A percentile compares a stretch with the other conserved stretches of the same genome.
These are phyloP conservation scores for Dunckerocampus dactyliophorus DNA, from an alignment of 2,113 vertebrate genomes.

Conservation along the genomic window DNA sequence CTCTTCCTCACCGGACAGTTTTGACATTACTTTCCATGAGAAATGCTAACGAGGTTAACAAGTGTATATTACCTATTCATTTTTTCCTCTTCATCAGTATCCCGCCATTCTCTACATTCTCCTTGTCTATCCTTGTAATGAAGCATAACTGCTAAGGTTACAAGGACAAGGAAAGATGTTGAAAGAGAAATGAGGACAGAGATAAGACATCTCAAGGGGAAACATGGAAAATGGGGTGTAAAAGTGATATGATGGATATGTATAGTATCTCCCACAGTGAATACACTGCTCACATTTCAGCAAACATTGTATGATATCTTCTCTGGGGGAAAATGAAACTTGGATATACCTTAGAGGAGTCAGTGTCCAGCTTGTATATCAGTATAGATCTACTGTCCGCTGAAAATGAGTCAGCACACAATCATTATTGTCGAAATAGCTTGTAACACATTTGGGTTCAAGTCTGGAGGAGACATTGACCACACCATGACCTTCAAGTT, in stretches of 20 bases:
- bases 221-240: neutral
- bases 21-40: constrained; percentile 34
- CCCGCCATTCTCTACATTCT: constrained; percentile 18
- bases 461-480: too few species aligned
- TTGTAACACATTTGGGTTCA: too few species aligned
- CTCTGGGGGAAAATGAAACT: too few species aligned
- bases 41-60: constrained; percentile 45
- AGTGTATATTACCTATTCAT: constrained; percentile 7
- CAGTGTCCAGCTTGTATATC: too few species aligned
- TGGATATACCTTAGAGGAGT: too few species aligned
- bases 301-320: too few species aligned
- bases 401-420: too few species aligned
- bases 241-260: neutral
- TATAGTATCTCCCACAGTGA: too few species aligned
- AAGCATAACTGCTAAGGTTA: constrained; percentile 54
- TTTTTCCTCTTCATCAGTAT: constrained; percentile 8
- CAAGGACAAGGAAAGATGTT: constrained; percentile 1
- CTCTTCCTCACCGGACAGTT: constrained; percentile 30
- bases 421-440: too few species aligned
- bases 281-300: too few species aligned
- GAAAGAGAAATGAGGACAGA: neutral
- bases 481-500: too few species aligned
- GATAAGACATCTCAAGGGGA: neutral
- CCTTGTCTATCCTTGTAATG: constrained; percentile 48
- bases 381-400: too few species aligned